phyloP scores from a whole-genome alignment of 2,797 vertebrate genomes.

The Halcyon smyrnensis region DNA sequence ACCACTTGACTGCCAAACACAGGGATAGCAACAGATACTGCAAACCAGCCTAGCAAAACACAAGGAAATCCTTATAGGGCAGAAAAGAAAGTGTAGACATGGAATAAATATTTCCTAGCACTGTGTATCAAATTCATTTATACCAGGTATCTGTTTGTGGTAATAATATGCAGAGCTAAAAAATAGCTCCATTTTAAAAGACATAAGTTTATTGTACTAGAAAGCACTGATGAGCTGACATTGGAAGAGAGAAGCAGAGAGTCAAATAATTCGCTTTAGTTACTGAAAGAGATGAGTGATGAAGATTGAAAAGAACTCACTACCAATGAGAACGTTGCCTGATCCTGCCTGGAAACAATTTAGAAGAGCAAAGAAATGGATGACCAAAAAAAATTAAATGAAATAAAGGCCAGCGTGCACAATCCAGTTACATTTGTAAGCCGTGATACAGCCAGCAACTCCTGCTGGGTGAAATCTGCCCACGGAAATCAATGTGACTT shows the following conservation, averaged over 20 bases:
- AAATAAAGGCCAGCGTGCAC: fast-evolving
- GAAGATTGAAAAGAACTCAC: background rate
- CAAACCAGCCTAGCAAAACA: background rate
- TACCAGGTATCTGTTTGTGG: background rate
- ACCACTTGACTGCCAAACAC: background rate
- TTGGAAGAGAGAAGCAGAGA: background rate
- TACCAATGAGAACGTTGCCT: background rate
- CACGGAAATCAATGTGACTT: constrained; percentile 35
- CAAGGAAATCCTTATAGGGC: background rate
- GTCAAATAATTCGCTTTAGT: background rate
- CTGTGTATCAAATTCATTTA: background rate
- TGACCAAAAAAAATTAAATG: background rate
- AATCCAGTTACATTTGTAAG: background rate
- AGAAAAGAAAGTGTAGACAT: background rate
- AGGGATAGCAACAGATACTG: background rate
- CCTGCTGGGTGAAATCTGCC: constrained; percentile 59
- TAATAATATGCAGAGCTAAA: background rate
- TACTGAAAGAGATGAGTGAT: background rate
- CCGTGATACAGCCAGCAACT: background rate
- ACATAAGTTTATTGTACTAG: background rate
- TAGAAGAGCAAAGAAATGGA: background rate
- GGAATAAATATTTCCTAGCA: background rate
- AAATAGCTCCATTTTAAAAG: background rate
- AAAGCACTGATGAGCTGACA: background rate
- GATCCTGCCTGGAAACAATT: background rate